Evolutionary conservation across 2,797 vertebrate species (phyloP).

Genomic region (Pantherophis alleghaniensis): DNA sequence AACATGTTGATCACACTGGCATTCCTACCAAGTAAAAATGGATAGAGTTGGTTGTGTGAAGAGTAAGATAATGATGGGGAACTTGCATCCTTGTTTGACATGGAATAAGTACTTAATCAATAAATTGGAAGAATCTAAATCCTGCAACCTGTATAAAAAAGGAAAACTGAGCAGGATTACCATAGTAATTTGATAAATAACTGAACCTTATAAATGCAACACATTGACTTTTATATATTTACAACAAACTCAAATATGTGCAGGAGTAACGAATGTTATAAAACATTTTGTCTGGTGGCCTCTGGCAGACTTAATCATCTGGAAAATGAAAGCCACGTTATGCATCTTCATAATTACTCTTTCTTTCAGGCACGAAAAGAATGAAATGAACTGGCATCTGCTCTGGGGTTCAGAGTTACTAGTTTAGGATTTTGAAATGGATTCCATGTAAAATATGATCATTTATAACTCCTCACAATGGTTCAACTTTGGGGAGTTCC

Average conservation of each 20-base stretch:
- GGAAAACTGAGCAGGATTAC: not conserved
- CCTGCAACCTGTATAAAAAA: not conserved
- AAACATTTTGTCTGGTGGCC: constrained; percentile 21
- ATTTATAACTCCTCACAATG: constrained; percentile 5
- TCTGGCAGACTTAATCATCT: constrained; percentile 36
- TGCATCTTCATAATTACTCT: constrained; percentile 30
- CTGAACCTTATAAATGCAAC: constrained; percentile 25
- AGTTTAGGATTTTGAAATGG: constrained; percentile 21
- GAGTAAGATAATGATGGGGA: not conserved
- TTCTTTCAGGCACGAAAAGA: constrained; percentile 42
- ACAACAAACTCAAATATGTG: constrained; percentile 26
- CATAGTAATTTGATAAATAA: not conserved
- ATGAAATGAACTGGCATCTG: constrained; percentile 49
- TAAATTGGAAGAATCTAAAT: not conserved
- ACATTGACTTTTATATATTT: constrained; percentile 15
- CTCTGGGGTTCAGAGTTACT: constrained; percentile 37
- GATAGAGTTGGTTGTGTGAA: not conserved
- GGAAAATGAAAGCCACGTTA: constrained; percentile 55
- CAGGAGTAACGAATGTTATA: constrained; percentile 34
- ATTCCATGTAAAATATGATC: not conserved
- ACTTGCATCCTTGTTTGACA: not conserved
- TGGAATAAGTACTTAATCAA: not conserved
- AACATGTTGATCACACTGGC: not conserved
- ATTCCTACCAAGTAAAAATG: not conserved
- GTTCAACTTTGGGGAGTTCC: not conserved